Base-by-base conservation (phyloP, 2,888 invertebrate species). In the Lacanobia oleracea region DNA sequence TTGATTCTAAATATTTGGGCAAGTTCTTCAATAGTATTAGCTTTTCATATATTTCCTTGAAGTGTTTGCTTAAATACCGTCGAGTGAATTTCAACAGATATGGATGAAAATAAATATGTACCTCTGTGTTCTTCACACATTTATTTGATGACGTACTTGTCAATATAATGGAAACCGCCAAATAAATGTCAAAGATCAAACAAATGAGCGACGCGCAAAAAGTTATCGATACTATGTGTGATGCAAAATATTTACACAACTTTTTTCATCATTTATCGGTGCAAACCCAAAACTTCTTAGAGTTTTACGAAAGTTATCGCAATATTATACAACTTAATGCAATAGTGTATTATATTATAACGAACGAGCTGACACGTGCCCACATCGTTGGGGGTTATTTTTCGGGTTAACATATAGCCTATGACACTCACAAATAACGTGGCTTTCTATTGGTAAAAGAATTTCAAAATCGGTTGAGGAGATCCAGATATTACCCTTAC, bases 151-250 rank as follows among this genome's bases (percentile, higher is more conserved):
- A 37, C 18, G 23, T 48, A 48, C 21, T 63, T 40, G 45, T 8
- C 27, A 65, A 18, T 8, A 33, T 37, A 77, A 51, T 72, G 50
- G 66, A 67, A 54, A 37, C 59, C 12, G 12, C 54, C 54, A 60
- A 78, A 67, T 71, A 54, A 64, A 64, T 50, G 65, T 66, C 66
- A 63, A 9, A 77, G 65, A 43, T 77, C 61, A 72, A 62, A 59
- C 33, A 56, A n/a, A 53, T 37, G 45, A 16, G 12, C 51, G n/a
- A 33, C 33, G 23, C 10, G 40, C 40, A 68, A 69, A 33, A 51
- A 53, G 12, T 65, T 64, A 61, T 76, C 60, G 18, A 16, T n/a
- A n/a, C 48, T n/a, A 27, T 8, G 14, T 63, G 64, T 48, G 72
- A 27, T 3, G 63, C 51, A 2, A 43, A 14, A 45, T 51, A 59